Conservation (phyloP, 2,113 vertebrate species). For the Climacteris rufus region DNA sequence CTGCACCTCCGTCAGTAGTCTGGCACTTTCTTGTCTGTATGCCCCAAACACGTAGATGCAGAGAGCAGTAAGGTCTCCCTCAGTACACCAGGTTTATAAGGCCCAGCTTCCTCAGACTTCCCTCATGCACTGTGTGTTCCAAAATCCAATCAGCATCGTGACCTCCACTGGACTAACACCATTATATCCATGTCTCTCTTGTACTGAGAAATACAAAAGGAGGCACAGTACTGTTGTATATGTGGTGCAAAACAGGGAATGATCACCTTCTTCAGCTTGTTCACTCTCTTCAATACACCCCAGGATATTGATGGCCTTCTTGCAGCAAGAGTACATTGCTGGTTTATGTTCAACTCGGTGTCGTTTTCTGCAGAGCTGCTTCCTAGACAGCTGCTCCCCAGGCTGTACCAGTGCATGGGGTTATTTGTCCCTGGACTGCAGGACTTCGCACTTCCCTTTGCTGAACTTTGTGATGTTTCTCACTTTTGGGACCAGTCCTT, state of each 20-base stretch:
- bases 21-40: not conserved
- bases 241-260: not conserved
- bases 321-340: not conserved
- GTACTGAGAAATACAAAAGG: not conserved
- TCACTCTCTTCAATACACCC: not conserved
- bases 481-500: not conserved
- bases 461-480: not conserved
- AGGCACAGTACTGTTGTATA: not conserved
- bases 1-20: not conserved
- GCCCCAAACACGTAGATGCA: rapidly evolving
- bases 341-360: rapidly evolving
- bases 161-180: not conserved
- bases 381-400: not conserved
- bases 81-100: not conserved
- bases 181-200: not conserved
- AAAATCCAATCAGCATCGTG: not conserved
- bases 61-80: not conserved
- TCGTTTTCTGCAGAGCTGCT: not conserved
- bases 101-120: not conserved
- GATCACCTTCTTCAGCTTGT: not conserved
- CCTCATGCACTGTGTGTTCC: rapidly evolving
- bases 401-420: not conserved
- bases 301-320: not conserved
- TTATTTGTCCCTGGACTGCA: not conserved
- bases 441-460: not conserved